A percentile compares a stretch with the other conserved stretches of the same genome.
Conservation (phyloP, 2,888 invertebrate genomes). For the Suillia variegata region DNA sequence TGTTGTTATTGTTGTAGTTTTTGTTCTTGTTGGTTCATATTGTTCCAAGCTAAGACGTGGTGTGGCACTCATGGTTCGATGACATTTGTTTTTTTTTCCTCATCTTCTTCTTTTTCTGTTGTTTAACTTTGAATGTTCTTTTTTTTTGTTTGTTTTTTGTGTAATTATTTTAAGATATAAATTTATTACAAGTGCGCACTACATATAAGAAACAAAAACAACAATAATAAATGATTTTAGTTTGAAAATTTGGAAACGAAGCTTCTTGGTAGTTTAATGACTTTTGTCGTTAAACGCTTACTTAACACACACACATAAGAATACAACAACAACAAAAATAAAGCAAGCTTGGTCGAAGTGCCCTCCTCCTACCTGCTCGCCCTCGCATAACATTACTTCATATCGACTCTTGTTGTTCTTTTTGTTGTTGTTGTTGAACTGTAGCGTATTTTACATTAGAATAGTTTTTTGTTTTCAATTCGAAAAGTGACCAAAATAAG, state of each 20-base stretch:
- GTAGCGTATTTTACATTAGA: background rate
- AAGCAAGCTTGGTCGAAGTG: too few relatives aligned
- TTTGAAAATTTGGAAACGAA: slow-evolving; percentile 5
- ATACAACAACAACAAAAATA: too few relatives aligned
- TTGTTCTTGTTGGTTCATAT: background rate
- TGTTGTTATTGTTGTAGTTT: background rate
- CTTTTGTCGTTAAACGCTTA: background rate
- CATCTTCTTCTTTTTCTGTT: background rate
- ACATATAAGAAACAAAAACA: slow-evolving; percentile 22
- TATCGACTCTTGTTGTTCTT: background rate
- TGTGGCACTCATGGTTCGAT: slow-evolving; percentile 50
- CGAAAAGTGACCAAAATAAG: background rate
- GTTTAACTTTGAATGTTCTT: background rate
- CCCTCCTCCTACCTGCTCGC: too few relatives aligned
- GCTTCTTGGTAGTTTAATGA: background rate
- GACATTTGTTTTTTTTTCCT: slow-evolving; percentile 43
- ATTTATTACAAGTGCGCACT: slow-evolving; percentile 34
- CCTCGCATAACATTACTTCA: too few relatives aligned
- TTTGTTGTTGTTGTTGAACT: background rate
- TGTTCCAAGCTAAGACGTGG: slow-evolving; percentile 1
- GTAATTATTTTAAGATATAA: slow-evolving; percentile 51
- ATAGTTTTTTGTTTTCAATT: background rate
- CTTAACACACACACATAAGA: slow-evolving; percentile 2
- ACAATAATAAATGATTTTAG: slow-evolving; percentile 42
- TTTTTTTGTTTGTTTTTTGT: slow-evolving; percentile 19